Evolutionary conservation across 2,797 vertebrate genomes (phyloP), one percentile per base, ranked within the genome.

Genomic region (Crenuchus spilurus): DNA sequence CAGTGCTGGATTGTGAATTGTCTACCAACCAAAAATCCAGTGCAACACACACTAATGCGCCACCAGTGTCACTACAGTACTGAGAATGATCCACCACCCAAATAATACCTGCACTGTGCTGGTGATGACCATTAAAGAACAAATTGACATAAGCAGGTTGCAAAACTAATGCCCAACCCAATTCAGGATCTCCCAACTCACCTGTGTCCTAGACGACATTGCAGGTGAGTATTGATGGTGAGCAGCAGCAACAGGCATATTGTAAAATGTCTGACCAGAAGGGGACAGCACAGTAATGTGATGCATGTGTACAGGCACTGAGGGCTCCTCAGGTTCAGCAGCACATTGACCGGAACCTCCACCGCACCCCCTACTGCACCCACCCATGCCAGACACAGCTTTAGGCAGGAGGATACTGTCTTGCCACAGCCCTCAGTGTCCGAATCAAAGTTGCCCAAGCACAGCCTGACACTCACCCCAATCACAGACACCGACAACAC

Each of bases 231-330:
- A 4, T 94, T 90, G 78, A 94, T 71, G 1, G 88, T 90, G 3
- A 94, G 87, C 57, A 93, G 84, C 74, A 94, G 84, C 41, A 94
- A 60, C 74, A 95, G 88, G 69, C 89, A 89, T 83, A 94, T 85
- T 16, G 90, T 94, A 76, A 95, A 94, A 84, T 94, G 92, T 26
- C 87, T 90, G 68, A 92, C 87, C 80, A 94, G 84, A 70, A 94
- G 73, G 3, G 93, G 92, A 76, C 88, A 90, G 57, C 92, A 94
- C 46, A 93, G 88, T 60, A 94, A 70, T 11, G 90, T 90, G 16
- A 94, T 89, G 65, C 92, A 94, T 1, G 88, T 92, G 86, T 94
- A 94, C 65, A 94, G 85, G 75, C 92, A 93, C 74, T 91, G 89
- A 1, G 83, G 76, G 2, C 77, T 89, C 26, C 88, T 86, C 82